Percentiles rank a stretch among this genome's conserved stretches.
phyloP scores from a whole-genome alignment of 2,113 vertebrate species.

The Globicephala melas region DNA sequence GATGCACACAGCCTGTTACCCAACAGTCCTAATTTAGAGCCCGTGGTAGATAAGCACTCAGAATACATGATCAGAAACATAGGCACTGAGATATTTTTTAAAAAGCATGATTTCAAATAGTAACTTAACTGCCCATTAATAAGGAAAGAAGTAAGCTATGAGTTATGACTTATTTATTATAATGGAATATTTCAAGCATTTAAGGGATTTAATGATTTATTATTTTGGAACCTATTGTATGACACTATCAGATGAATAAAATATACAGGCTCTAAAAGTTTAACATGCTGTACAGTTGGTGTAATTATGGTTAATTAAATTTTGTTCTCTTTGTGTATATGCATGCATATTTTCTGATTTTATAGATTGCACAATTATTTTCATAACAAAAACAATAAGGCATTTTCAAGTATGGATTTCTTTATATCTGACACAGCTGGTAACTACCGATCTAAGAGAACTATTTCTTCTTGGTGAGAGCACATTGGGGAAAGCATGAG shows the following conservation, averaged over 20 bases:
- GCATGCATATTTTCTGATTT: background rate
- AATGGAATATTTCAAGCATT: background rate
- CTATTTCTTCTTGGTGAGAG: background rate
- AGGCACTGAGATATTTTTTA: background rate
- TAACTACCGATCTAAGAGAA: background rate
- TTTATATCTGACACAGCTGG: background rate
- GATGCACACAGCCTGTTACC: fast-evolving
- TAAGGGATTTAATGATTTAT: background rate
- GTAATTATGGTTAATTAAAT: background rate
- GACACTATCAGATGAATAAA: background rate
- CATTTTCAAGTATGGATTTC: background rate
- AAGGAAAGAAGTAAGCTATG: background rate
- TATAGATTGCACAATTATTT: background rate
- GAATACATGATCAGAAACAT: background rate
- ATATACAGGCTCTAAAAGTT: background rate
- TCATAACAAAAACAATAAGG: background rate
- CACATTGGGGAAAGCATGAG: background rate
- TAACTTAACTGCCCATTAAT: background rate
- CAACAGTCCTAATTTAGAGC: background rate
- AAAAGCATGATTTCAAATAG: background rate
- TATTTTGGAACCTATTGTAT: background rate
- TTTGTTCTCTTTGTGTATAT: background rate
- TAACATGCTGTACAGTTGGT: background rate
- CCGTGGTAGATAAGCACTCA: background rate
- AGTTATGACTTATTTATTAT: background rate